Evolutionary conservation across 2,888 invertebrate genomes (phyloP).

Genomic region (Piscicola geometra): DNA sequence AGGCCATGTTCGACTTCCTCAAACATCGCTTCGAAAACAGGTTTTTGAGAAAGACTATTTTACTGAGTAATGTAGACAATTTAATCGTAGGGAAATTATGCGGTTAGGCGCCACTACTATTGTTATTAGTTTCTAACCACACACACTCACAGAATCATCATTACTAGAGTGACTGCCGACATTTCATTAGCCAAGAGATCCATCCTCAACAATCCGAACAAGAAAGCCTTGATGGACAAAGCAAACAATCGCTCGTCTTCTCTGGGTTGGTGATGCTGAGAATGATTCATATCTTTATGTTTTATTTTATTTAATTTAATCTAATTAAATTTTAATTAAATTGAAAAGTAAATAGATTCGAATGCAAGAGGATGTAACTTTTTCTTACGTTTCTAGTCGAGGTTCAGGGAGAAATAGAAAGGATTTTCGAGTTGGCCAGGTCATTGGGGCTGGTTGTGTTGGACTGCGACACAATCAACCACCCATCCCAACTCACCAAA

Average conservation of each 20-base stretch:
- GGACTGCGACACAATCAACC: conserved; percentile 99
- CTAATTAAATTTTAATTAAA: conserved; percentile 4
- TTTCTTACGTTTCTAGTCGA: conserved; percentile 64
- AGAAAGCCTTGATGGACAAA: conserved; percentile 93
- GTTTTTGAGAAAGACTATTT: not conserved
- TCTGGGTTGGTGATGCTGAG: conserved; percentile 57
- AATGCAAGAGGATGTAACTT: too few relatives aligned
- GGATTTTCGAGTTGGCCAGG: conserved; percentile 96
- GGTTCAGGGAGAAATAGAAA: conserved; percentile 93
- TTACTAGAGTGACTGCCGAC: conserved; percentile 97
- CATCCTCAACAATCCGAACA: conserved; percentile 91
- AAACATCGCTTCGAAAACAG: conserved; percentile 93
- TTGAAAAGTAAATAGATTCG: not conserved
- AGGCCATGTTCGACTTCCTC: conserved; percentile 97
- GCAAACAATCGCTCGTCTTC: conserved; percentile 79
- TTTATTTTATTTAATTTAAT: not conserved
- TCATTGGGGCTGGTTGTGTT: conserved; percentile 92
- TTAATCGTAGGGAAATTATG: too few relatives aligned
- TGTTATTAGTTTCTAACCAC: too few relatives aligned
- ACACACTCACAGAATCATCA: conserved; percentile 75
- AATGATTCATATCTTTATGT: not conserved
- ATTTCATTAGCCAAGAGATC: conserved; percentile 75
- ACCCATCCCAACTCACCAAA: conserved; percentile 97
- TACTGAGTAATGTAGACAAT: too few relatives aligned
- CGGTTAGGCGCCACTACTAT: too few relatives aligned